A percentile compares a stretch with the other conserved stretches of the same genome.
phyloP scores from a whole-genome alignment of 2,888 invertebrate genomes.

The Lordiphosa andalusiaca region DNA sequence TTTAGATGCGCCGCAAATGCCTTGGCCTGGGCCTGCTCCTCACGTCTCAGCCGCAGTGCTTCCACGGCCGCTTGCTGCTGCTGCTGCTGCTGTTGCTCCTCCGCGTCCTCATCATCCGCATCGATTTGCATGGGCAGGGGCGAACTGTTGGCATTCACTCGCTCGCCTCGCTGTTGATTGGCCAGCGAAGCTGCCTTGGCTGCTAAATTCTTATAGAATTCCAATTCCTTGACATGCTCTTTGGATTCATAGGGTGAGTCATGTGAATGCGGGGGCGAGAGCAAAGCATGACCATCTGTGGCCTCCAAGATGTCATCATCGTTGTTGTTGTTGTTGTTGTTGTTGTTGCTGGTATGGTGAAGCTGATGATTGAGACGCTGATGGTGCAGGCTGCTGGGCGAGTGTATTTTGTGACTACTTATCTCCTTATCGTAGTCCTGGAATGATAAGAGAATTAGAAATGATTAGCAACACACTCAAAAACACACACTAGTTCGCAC shows the following conservation, averaged over 20 bases:
- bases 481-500: too few species aligned
- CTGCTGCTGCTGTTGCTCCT: constrained; percentile 38
- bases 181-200: constrained; percentile 76
- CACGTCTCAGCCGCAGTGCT: constrained; percentile 43
- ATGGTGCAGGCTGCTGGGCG: constrained; percentile 63
- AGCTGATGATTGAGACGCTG: constrained; percentile 36
- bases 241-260: constrained; percentile 61
- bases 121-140: constrained; percentile 76
- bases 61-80: constrained; percentile 33
- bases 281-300: constrained; percentile 33
- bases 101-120: constrained; percentile 59
- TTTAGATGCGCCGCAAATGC: constrained; percentile 83
- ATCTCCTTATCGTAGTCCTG: constrained; percentile 79
- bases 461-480: too few species aligned
- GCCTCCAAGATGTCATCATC: constrained; percentile 58
- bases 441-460: constrained; percentile 28
- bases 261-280: constrained; percentile 62
- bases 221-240: constrained; percentile 78
- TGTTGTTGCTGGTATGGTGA: constrained; percentile 33
- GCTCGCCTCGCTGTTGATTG: constrained; percentile 57
- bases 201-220: constrained; percentile 78
- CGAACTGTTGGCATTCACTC: constrained; percentile 26
- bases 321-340: constrained; percentile 38
- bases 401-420: constrained; percentile 75
- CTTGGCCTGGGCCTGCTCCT: constrained; percentile 78